Base-by-base conservation (phyloP, 2,797 vertebrate genomes). In the Masticophis lateralis region DNA sequence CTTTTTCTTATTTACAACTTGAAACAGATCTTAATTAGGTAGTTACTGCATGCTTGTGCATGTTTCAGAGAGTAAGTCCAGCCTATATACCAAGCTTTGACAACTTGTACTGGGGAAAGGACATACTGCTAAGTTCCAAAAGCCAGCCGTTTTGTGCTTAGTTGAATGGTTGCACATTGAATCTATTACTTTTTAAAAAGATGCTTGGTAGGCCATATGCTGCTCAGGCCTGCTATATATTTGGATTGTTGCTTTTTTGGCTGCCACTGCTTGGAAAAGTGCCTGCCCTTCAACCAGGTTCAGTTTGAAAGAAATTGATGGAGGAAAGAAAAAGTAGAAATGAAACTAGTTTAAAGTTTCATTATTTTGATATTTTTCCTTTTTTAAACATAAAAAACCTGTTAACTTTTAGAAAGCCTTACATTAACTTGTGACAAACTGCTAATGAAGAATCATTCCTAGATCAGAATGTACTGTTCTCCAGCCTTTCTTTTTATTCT, bases 391-490 rank as follows among this genome's bases (percentile, higher is more conserved):
- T 12, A 55, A 32, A 69, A 69, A 32, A 66, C n/a, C n/a, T 88
- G 20, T 79, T 79, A 79, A 79, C 37, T 88, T 61, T 69, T 88
- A 56, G 13, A 66, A 92, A 43, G n/a, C 47, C 11, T 92, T 53
- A 13, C 66, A 8, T 66, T 87, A 53, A 86, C 86, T 89, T 95
- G 92, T 56, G 93, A 91, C 88, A 95, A 94, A 93, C 94, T 69
- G 88, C 25, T 92, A 87, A 43, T 91, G 83, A 63, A 18, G 27
- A 61, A 25, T 1, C 79, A 11, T 93, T 95, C 94, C 63, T 57
- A 2, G 14, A 16, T 88, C 59, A 14, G 28, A 3, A 92, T 94
- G 88, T 3, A 93, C 94, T 94, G 94, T 74, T 92, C 27, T 37
- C 27, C 66, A 51, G 53, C 90, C 91, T 93, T 28, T 56, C 22